These are phyloP conservation scores for Hypercompe scribonia DNA, from an alignment of 2,888 invertebrate species.

Conservation along the genomic window DNA sequence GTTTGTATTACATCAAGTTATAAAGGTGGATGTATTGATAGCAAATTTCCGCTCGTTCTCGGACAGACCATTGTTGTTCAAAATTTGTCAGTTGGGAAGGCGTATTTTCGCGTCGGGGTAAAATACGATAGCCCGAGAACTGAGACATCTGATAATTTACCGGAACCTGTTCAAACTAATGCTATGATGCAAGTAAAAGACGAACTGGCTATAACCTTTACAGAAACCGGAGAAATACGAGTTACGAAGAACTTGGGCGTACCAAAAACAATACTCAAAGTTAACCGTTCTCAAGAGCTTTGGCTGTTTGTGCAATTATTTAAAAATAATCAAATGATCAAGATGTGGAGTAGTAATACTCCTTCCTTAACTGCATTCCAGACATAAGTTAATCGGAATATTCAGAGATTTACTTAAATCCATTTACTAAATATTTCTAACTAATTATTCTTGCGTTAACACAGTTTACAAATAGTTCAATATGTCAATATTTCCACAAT, in stretches of 20 bases:
- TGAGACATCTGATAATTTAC: neutral
- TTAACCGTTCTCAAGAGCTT: neutral
- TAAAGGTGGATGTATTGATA: neutral
- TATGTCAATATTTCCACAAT: no score
- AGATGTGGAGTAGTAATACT: neutral
- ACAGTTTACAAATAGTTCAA: no score
- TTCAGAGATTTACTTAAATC: neutral
- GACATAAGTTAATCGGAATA: neutral
- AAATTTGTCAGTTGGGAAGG: neutral
- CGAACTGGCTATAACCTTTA: neutral
- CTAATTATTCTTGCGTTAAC: no score
- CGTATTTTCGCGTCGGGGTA: neutral
- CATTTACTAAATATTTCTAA: neutral
- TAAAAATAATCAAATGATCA: neutral
- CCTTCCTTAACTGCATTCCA: neutral
- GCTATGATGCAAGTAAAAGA: neutral
- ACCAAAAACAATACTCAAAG: neutral
- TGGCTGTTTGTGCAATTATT: neutral
- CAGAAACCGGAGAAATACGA: neutral
- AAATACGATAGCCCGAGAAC: neutral
- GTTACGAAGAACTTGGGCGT: neutral
- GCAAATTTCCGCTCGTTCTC: neutral
- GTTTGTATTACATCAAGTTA: neutral
- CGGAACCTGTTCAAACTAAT: neutral
- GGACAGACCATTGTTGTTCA: constrained; percentile 1